These are phyloP conservation scores for Melanerpes aurifrons DNA, from an alignment of 2,113 vertebrate species.

Conservation along the genomic window DNA sequence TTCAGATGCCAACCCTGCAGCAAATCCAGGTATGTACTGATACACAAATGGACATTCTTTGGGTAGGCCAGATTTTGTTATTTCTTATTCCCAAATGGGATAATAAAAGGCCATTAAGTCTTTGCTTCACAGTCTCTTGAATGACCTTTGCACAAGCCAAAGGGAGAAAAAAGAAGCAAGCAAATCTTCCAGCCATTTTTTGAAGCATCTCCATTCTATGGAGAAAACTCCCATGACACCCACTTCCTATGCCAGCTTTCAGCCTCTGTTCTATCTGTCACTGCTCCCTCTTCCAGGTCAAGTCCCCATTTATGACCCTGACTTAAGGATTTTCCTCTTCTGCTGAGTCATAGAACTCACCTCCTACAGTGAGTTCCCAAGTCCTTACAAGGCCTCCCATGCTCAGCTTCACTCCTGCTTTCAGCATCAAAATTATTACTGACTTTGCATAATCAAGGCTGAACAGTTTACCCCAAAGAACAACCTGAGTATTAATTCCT, in stretches of 20 bases:
- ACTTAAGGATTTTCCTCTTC: not conserved
- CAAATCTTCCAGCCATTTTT: not conserved
- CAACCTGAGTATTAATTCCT: not conserved
- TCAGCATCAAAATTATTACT: not conserved
- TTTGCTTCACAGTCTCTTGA: not conserved
- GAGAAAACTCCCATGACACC: not conserved
- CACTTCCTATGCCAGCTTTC: not conserved
- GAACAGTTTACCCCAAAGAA: conserved; percentile 24
- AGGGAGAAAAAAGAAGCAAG: not conserved
- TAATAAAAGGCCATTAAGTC: not conserved
- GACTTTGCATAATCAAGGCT: not conserved
- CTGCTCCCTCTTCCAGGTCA: not conserved
- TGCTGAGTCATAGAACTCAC: not conserved
- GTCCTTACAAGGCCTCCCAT: not conserved
- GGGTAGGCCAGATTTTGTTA: not conserved
- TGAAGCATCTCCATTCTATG: not conserved
- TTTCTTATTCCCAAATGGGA: not conserved
- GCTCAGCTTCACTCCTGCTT: not conserved
- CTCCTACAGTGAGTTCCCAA: not conserved
- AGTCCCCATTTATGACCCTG: not conserved
- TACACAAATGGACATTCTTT: not conserved
- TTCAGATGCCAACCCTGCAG: not conserved
- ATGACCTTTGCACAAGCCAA: not conserved
- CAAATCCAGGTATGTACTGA: not conserved
- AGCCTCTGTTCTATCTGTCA: not conserved